Base-by-base conservation (phyloP, 2,888 invertebrate genomes). In the Chalcosyrphus nemorum region DNA sequence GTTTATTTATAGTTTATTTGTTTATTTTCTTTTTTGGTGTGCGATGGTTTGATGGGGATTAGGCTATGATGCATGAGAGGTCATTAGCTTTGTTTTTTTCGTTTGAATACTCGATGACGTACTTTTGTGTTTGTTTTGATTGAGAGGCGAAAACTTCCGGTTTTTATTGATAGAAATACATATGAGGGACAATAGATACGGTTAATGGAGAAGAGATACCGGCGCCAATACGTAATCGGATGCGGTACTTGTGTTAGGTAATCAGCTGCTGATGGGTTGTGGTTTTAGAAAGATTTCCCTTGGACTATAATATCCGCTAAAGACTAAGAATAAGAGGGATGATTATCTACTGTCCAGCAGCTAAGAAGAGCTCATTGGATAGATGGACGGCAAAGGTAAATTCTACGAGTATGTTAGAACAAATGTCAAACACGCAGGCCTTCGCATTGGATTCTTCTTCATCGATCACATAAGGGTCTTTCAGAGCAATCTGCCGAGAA, bases 51-150 rank as follows among this genome's bases (percentile, higher is more conserved):
- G 15, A 43, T 45, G 17, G 9, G 5, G 52, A 41, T 54, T 38
- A 4, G 17, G 66, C 21, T 52, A 38, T 17, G 29, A 43, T 43
- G 29, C 29, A 29, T 43, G 66, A 54, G 19, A 17, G 54, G 70
- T 45, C 35, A 17, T 66, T 66, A 24, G 15, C 27, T 52, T 52
- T 41, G 4, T 24, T 2, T 38, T 5, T n/a, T 3, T 2, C 13
- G 11, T n/a, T 29, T 2, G 19, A 35, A 2, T 11, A 21, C 24
- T 11, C 5, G 56, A 35, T 35, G 56, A 35, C 32, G 35, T 5
- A 4, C 9, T 32, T 17, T 32, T 21, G 27, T 2, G 13, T 41
- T 6, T 59, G 1, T 21, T 47, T 19, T 50, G 15, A 15, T 27
- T 15, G 24, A 21, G 9, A 24, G 41, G 1, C 5, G 6, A 11